phyloP scores from a whole-genome alignment of 2,888 invertebrate species.

The Ceramica pisi region DNA sequence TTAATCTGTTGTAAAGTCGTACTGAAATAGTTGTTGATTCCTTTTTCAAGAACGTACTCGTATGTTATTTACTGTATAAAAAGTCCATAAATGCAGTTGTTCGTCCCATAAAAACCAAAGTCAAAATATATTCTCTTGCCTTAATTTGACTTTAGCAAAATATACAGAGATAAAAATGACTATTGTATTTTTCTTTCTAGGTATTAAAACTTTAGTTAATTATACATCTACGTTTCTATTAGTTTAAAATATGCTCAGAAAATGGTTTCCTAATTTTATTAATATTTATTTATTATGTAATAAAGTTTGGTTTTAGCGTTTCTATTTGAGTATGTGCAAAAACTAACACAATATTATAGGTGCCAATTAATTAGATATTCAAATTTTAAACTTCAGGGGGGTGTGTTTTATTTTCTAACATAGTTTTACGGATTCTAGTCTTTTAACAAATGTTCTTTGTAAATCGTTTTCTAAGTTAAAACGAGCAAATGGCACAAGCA shows the following conservation, averaged over 20 bases:
- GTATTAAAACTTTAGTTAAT: slow-evolving; percentile 32
- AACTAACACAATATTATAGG: slow-evolving; percentile 60
- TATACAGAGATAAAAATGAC: slow-evolving; percentile 43
- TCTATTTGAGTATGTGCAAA: slow-evolving; percentile 56
- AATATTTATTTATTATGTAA: slow-evolving; percentile 59
- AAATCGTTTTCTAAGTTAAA: slow-evolving; percentile 23
- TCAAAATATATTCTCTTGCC: slow-evolving; percentile 56
- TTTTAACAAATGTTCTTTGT: slow-evolving; percentile 52
- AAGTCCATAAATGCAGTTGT: slow-evolving; percentile 24
- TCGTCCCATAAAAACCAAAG: slow-evolving; percentile 54
- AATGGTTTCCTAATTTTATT: slow-evolving; percentile 79
- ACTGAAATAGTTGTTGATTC: slow-evolving; percentile 54
- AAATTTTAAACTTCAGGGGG: slow-evolving; percentile 40
- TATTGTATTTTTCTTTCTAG: slow-evolving; percentile 14
- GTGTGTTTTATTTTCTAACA: slow-evolving; percentile 47
- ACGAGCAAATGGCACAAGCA: slow-evolving; percentile 6
- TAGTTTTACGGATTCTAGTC: slow-evolving; percentile 68
- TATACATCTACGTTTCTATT: slow-evolving; percentile 58
- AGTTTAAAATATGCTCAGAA: slow-evolving; percentile 74
- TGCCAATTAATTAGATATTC: slow-evolving; percentile 60
- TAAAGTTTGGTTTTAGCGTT: slow-evolving; percentile 34
- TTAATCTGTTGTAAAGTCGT: slow-evolving; percentile 52
- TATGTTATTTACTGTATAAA: slow-evolving; percentile 21
- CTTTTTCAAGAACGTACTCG: slow-evolving; percentile 32
- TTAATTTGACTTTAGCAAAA: slow-evolving; percentile 57